Evolutionary conservation across 2,888 invertebrate genomes (phyloP), one percentile per base, ranked within the genome.

Genomic region (Tromatobia lineatoria): DNA sequence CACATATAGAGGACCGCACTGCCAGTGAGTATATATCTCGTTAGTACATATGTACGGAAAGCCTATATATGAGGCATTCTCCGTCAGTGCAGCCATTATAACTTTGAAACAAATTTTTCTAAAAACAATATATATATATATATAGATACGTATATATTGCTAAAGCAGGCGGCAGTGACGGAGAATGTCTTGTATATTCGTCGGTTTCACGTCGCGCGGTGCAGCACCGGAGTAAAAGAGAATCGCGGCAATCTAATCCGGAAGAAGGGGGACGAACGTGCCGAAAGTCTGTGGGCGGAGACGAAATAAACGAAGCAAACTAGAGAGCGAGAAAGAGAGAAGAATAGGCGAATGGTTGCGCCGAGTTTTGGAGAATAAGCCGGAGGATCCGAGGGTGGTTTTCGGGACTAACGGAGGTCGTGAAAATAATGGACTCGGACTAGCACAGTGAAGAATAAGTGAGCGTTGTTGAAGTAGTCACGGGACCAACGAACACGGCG

Each of bases 211-310:
- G 25, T 45, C 29, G 45, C 6, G 18, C 57, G 10, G 18, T 50
- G 50, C 18, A 50, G 50, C 18, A 50, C 4, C 18, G 15, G 50
- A 29, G 71, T 25, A 69, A 78, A 77, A 74, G 50, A 69, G 38
- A 73, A 79, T 61, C 54, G 69, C 61, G 34, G 61, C 77, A 38
- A 52, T 78, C 50, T 70, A 75, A 83, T 83, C 69, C 74, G 70
- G 69, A 83, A 61, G 61, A 79, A 69, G n/a, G 57, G 67, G 77
- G 38, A 54, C 47, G 57, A 81, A 84, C 81, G 81, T 81, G 77
- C 74, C 77, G 81, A 84, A 78, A 64, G 74, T 74, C 69, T 38
- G 73, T 64, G 64, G 78, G 57, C 66, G 57, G 78, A 64, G 67
- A 71, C 57, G 76, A 38, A 77, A 61, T 61, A 61, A 67, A 67